Evolutionary conservation across 2,113 vertebrate species (phyloP), one percentile per base, ranked within the genome.

Genomic region (Oncorhynchus mykiss): DNA sequence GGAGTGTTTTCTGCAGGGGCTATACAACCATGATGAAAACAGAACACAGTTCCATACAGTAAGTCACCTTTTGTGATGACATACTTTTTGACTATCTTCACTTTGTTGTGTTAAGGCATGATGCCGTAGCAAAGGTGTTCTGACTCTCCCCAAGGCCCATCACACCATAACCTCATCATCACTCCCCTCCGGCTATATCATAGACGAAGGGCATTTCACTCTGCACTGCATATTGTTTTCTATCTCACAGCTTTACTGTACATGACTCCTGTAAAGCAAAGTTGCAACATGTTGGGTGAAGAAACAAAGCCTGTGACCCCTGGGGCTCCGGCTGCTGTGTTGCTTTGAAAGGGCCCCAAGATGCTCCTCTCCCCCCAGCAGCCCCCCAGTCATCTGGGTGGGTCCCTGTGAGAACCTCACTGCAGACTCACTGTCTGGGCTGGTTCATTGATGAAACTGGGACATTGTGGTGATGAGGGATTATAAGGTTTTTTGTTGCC

Each of bases 361-460:
- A 81, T 69, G 13, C 24, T 25, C 69, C 80, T 69, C 69, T 78
- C 72, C 79, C 86, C 84, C 80, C 48, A 81, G 82, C 45, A 49
- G 18, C 74, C 78, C 82, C 83, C 20, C 0, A 60, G 82, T 82
- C 82, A 77, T 70, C 78, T n/a, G 70, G 80, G 80, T 67, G 74
- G 57, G 86, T 86, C 80, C 79, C 77, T 81, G 54, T 78, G 77
- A 80, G 84, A 75, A 60, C 79, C 82, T 79, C 67, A 64, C 65
- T 82, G 72, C 80, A 81, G 82, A 86, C 75, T 82, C 77, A 78
- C 71, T 83, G 78, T 89, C 78, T 73, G 45, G 82, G 80, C 86
- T 83, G 77, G 84, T 78, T 79, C 51, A 64, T 73, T 74, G 70
- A 87, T 86, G 71, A 69, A 82, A 72, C 73, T 86, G 77, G 80